Evolutionary conservation across 1,140 invertebrate species (phyloP).

Genomic region (Carcinoscorpius rotundicauda): DNA sequence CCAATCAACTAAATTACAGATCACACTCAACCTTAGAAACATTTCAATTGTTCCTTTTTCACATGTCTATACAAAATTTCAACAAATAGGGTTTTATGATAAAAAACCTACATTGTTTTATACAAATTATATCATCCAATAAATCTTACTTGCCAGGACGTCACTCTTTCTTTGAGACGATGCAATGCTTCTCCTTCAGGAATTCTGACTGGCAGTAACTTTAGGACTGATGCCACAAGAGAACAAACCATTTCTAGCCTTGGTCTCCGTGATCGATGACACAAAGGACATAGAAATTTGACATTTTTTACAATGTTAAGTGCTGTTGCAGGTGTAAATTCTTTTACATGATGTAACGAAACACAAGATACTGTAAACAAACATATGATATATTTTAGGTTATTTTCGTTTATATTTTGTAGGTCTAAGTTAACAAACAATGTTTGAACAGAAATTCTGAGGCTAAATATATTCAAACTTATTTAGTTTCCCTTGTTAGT

Average conservation of each 20-base stretch:
- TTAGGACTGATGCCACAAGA: constrained; percentile 72
- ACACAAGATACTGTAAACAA: background rate
- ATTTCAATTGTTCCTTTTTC: too few relatives aligned
- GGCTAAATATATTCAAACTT: background rate
- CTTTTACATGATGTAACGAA: background rate
- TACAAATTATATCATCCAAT: too few relatives aligned
- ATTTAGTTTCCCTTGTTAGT: too few relatives aligned
- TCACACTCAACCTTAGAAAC: too few relatives aligned
- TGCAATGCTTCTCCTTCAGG: constrained; percentile 86
- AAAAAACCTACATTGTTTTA: too few relatives aligned
- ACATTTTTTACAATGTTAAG: constrained; percentile 18
- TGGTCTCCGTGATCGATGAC: constrained; percentile 69
- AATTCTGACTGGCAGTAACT: constrained; percentile 52
- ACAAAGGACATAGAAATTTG: constrained; percentile 74
- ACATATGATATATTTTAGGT: background rate
- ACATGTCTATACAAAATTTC: too few relatives aligned
- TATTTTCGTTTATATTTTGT: constrained; percentile 28
- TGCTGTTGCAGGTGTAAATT: background rate
- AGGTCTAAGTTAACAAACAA: constrained; percentile 45
- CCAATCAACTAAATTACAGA: too few relatives aligned
- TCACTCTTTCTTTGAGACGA: constrained; percentile 73
- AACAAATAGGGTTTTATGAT: too few relatives aligned
- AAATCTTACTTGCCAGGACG: constrained; percentile 40
- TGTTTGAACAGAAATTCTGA: constrained; percentile 38
- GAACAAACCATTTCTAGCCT: constrained; percentile 69